phyloP scores from a whole-genome alignment of 2,113 vertebrate genomes.

The Colistium nudipinnis region DNA sequence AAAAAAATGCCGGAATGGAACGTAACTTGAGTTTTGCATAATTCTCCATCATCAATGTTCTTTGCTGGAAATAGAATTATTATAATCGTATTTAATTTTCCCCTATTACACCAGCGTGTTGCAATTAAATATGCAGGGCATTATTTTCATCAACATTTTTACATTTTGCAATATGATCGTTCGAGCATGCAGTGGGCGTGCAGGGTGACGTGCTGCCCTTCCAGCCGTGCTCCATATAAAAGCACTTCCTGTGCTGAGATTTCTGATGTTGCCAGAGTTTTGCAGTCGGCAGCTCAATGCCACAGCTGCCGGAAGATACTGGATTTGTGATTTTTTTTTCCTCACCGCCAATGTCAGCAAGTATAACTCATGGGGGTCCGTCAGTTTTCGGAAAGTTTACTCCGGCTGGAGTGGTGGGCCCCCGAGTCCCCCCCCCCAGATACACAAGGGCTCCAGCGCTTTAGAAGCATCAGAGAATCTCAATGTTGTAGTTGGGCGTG shows the following conservation, averaged over 20 bases:
- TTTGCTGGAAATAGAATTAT: neutral
- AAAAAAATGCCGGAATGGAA: neutral
- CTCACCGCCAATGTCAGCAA: neutral
- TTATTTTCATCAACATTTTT: neutral
- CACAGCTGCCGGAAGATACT: neutral
- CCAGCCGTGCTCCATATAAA: neutral
- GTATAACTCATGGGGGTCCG: neutral
- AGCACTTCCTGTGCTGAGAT: neutral
- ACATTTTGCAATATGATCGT: neutral
- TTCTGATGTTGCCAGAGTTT: no score
- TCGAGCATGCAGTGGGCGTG: neutral
- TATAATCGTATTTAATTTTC: no score
- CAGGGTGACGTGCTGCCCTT: neutral
- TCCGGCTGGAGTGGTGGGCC: constrained; percentile 5
- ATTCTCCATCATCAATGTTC: neutral
- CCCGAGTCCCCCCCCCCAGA: no score
- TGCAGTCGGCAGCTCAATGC: neutral
- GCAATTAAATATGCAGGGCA: neutral
- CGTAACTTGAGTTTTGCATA: neutral
- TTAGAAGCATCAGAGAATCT: no score
- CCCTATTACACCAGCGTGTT: no score
- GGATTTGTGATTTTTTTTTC: no score
- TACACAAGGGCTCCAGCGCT: no score
- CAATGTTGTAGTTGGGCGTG: no score
- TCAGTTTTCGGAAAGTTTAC: constrained; percentile 17